These are phyloP conservation scores for Chrysemys picta DNA, from an alignment of 2,113 vertebrate genomes.

Conservation along the genomic window DNA sequence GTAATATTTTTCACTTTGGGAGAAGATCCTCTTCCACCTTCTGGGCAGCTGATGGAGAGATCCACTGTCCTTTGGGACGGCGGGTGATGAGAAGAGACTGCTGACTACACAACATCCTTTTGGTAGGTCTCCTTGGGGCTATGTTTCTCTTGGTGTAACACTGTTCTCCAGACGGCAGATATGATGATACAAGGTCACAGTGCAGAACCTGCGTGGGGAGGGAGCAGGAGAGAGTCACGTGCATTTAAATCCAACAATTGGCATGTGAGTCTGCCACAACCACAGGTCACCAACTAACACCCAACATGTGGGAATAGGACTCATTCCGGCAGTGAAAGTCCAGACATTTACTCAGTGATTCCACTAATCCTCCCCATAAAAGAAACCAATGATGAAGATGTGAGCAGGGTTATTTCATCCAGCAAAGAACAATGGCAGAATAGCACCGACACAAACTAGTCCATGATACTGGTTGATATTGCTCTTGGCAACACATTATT, in stretches of 20 bases:
- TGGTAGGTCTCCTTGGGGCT: background rate
- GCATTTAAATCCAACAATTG: background rate
- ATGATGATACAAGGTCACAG: background rate
- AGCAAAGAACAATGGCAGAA: constrained; percentile 1
- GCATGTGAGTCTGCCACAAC: background rate
- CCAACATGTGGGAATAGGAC: background rate
- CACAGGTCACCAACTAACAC: constrained; percentile 1
- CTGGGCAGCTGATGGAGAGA: background rate
- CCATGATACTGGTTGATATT: background rate
- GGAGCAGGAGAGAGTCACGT: background rate
- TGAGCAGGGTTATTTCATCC: background rate
- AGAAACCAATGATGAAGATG: background rate
- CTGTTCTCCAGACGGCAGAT: background rate
- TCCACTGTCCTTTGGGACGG: background rate
- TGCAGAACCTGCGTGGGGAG: background rate
- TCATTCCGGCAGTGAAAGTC: constrained; percentile 27
- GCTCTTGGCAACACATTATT: constrained; percentile 1
- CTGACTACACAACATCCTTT: accelerated
- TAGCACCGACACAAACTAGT: background rate
- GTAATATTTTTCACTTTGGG: background rate
- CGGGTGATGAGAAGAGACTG: accelerated
- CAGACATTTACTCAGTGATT: background rate
- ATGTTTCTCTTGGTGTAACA: background rate
- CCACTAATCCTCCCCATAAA: background rate
- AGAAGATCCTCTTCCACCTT: accelerated